phyloP scores from a whole-genome alignment of 2,888 invertebrate species.

The Sphaeridia pumilis region DNA sequence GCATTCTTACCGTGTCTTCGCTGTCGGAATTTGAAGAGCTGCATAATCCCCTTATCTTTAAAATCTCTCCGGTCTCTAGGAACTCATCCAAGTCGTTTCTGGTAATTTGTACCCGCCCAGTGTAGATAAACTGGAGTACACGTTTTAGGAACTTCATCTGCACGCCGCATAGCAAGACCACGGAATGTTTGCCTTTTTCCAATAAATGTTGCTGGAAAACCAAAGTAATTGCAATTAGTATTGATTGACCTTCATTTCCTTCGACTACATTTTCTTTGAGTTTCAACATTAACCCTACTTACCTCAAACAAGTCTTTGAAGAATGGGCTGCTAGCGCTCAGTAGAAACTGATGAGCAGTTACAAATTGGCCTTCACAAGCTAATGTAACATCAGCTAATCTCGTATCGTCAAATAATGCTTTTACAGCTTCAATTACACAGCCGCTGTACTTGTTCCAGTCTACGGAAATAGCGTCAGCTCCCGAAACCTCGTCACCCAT shows the following conservation, averaged over 20 bases:
- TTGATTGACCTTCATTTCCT: neutral
- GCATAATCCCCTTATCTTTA: neutral
- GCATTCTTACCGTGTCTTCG: neutral
- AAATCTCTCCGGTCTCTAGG: neutral
- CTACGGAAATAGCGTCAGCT: neutral
- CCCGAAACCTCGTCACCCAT: too few relatives aligned
- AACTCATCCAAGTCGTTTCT: neutral
- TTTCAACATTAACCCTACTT: too few relatives aligned
- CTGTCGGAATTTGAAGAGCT: neutral
- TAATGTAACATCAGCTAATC: neutral
- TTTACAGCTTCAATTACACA: neutral
- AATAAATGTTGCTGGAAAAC: neutral
- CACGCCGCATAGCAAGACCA: neutral
- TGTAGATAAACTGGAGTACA: neutral
- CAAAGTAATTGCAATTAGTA: neutral
- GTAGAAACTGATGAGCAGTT: neutral
- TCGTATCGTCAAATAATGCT: neutral
- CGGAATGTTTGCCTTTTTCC: neutral
- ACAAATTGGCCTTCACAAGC: constrained; percentile 1
- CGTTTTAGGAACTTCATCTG: neutral
- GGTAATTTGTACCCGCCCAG: neutral
- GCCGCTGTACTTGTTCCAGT: neutral
- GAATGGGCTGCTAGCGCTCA: neutral
- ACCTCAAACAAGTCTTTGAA: constrained; percentile 1
- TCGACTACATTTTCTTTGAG: too few relatives aligned